Evolutionary conservation across 2,113 vertebrate species (phyloP).

Genomic region (Hydropotes inermis): DNA sequence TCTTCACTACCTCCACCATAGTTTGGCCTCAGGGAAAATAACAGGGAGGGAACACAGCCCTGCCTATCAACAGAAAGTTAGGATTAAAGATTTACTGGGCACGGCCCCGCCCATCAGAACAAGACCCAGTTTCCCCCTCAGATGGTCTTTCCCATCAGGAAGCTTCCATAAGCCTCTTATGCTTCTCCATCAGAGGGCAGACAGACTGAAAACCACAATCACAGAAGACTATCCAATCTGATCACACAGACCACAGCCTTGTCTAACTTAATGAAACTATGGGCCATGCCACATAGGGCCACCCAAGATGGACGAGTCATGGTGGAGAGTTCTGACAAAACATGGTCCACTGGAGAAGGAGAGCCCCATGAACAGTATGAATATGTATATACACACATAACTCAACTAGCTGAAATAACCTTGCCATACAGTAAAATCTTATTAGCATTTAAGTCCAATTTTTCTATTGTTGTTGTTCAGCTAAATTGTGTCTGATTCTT

Average conservation of each 20-base stretch:
- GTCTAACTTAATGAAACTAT: neutral
- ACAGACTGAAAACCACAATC: neutral
- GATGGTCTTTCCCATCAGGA: neutral
- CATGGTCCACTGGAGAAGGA: neutral
- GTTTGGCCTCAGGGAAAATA: neutral
- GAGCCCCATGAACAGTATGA: neutral
- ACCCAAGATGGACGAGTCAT: neutral
- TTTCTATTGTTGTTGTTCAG: neutral
- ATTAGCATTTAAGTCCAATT: neutral
- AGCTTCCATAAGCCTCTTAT: neutral
- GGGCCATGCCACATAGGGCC: neutral
- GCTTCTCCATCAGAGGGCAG: neutral
- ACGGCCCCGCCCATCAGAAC: neutral
- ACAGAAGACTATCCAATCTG: neutral
- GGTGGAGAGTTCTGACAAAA: neutral
- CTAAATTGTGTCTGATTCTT: neutral
- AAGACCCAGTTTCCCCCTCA: neutral
- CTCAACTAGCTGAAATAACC: neutral
- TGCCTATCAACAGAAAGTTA: accelerated
- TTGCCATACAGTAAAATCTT: neutral
- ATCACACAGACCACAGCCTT: neutral
- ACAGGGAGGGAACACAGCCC: neutral
- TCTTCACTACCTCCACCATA: neutral
- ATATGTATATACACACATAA: neutral
- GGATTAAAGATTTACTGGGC: neutral